Evolutionary conservation across 2,113 vertebrate genomes (phyloP), one percentile per base, ranked within the genome.

Genomic region (Thunnus thynnus): DNA sequence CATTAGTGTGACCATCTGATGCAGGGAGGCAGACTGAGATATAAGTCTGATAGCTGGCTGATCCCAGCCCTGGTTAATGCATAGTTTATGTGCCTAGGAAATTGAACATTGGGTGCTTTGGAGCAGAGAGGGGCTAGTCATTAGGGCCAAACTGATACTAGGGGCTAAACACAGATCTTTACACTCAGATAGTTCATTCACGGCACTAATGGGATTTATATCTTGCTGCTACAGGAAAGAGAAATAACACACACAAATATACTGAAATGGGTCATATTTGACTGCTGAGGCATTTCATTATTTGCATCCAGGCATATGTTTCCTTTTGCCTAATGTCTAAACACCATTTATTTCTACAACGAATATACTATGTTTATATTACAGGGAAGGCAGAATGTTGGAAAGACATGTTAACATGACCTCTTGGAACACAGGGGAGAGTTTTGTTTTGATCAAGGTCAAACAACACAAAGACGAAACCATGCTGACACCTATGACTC

Each of bases 141-240:
- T 88, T 88, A 90, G 80, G 78, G 82, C 68, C 58, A 79, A 82
- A 86, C 75, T 80, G 86, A 90, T 83, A 86, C 81, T 61, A 60
- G 81, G 41, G 81, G 89, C 87, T 84, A 86, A 82, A 85, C 81
- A 78, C 80, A 86, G 82, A 90, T 90, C 62, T 90, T 81, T 77
- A 74, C 75, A 78, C 68, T 81, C 51, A 71, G 72, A 86, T 83
- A 80, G 75, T 47, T 84, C 66, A 85, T 81, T 86, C 83, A 83
- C 12, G 74, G 44, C 61, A 54, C 89, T 83, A 86, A 89, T 85
- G 72, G 72, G 85, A 78, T 79, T 79, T 80, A 82, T 51, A 80
- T 41, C 47, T 83, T 72, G 41, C 41, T 85, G 73, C 13, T 18
- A 67, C 9, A 1, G 58, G 48, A 82, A 61, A 44, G 47, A 78